Evolutionary conservation across 2,113 vertebrate genomes (phyloP), one percentile per base, ranked within the genome.

Genomic region (Columbina picui): DNA sequence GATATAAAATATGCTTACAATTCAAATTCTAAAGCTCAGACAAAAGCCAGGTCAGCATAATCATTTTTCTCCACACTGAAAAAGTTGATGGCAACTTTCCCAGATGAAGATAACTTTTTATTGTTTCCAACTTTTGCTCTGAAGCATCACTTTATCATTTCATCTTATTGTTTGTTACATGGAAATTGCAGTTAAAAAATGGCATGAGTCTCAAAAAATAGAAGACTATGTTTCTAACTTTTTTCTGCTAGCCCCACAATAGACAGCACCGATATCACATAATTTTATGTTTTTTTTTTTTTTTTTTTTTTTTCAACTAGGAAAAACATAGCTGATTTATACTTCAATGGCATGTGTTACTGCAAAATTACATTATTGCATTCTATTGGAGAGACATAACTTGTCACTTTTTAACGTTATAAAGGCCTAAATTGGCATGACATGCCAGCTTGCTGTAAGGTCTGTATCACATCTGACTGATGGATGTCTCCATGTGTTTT

Each of bases 181-280:
- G 26, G 22, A 82, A 83, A 96, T 53, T 59, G 60, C 89, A 61
- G 30, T 36, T 94, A 77, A 93, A 55, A 91, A 95, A 94, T 43
- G 21, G 21, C 50, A 34, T 2, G 5, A 93, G 16, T 76, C 55
- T 94, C 38, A 85, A 87, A 91, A 95, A 87, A 45, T 32, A 25
- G 23, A 65, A 87, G 67, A 7, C 14, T 49, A 1, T 38, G 21
- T 68, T 95, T 57, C 53, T 85, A 91, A 13, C 21, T 49, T 53
- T 86, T 71, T 78, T 50, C 43, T 39, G 5, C 49, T 83, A 68
- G 15, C 18, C 23, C 15, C 34, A 65, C n/a, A 56, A 76, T 6
- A 49, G 19, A 27, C 4, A 82, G 18, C 36, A 69, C 45, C 22
- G 56, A 12, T 83, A 57, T 55, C 26, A 87, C 10, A n/a, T 49